Evolutionary conservation across 2,113 vertebrate genomes (phyloP).

Genomic region (Nibea coibor): DNA sequence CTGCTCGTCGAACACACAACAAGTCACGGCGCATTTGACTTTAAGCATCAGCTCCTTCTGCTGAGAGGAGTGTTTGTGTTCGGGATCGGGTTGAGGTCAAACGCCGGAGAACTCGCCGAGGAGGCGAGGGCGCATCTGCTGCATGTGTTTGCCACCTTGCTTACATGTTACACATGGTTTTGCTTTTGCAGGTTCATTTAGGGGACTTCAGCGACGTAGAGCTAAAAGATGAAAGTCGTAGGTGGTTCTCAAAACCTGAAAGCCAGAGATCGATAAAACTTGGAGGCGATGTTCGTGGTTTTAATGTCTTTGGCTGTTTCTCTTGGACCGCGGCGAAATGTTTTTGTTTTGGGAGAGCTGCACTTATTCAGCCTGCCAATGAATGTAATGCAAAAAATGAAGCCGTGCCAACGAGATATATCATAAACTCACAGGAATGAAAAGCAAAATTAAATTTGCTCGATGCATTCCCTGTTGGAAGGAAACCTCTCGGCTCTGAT

Average conservation of each 20-base stretch:
- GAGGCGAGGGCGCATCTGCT: conserved; percentile 9
- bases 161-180: neutral
- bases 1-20: conserved; percentile 33
- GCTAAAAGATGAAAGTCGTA: neutral
- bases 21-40: conserved; percentile 41
- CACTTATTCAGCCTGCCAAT: neutral
- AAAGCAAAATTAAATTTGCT: neutral
- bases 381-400: neutral
- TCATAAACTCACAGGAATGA: neutral
- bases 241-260: too few species aligned
- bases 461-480: too few species aligned
- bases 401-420: neutral
- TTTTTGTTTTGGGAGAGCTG: neutral
- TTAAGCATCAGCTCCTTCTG: conserved; percentile 22
- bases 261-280: neutral
- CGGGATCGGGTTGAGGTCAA: conserved; percentile 53
- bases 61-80: conserved; percentile 32
- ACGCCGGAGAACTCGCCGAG: conserved; percentile 36
- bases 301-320: too few species aligned
- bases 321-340: too few species aligned
- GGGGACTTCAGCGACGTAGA: neutral
- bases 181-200: conserved; percentile 21
- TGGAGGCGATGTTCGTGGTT: too few species aligned
- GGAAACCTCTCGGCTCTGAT: too few species aligned
- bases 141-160: neutral